Evolutionary conservation across 2,113 vertebrate genomes (phyloP), one percentile per base, ranked within the genome.

Genomic region (Oreocharis arfaki): DNA sequence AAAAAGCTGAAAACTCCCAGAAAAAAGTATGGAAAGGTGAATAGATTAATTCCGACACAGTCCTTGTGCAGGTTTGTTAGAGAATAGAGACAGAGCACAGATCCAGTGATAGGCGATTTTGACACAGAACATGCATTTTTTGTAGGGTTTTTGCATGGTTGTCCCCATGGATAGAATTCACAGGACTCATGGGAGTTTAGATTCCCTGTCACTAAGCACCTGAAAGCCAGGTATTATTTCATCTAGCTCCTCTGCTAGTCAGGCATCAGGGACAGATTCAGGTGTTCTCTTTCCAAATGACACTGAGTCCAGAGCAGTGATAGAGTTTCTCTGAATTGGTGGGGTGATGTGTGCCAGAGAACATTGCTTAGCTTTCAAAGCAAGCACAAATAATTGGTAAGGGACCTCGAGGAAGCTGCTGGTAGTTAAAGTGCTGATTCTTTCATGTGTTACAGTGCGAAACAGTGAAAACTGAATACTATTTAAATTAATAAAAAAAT

Each of bases 401-500:
- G 71, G 68, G 37, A 80, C 59, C 49, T 90, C 1, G 22, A 86
- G 70, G 49, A 44, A 69, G 32, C 24, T 71, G 70, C 70, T 11
- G 4, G 77, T 88, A 87, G 56, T 78, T 78, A 75, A 49, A 90
- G 44, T 19, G 37, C 71, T 95, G 67, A 69, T 91, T 75, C 65
- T 91, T 75, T 59, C 68, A 96, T 1, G 15, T 7, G 22, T 81
- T 90, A 91, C 90, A 92, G 44, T 75, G 42, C 61, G 39, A 83
- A 95, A 68, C 77, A 93, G 74, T 90, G 61, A 96, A 89, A 95
- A 93, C 3, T 57, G 90, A 96, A 92, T 71, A 89, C 41, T 75
- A 84, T 32, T 94, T 96, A 97, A 94, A 88, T 97, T 97, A 97
- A 97, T 68, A 98, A 99, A 98, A 97, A 98, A 99, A 98, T 90